Evolutionary conservation across 2,113 vertebrate species (phyloP), one percentile per base, ranked within the genome.

Genomic region (Calyptommatus sinebrachiatus): DNA sequence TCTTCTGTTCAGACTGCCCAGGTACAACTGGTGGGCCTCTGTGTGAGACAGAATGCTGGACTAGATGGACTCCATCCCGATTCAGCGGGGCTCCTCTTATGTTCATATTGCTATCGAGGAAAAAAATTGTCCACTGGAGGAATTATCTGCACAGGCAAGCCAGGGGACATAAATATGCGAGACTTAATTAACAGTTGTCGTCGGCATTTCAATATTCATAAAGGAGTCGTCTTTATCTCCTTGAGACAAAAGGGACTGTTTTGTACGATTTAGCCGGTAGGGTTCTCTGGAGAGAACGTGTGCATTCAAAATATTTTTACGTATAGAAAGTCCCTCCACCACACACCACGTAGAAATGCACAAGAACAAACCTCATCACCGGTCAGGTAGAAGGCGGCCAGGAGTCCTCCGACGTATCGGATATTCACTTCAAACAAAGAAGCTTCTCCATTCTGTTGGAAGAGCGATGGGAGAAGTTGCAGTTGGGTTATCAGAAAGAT

Each of bases 351-450:
- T 48, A 77, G 26, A 70, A 76, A 74, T 26, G 57, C 57, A 46
- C n/a, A n/a, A 84, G 86, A 88, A 94, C 96, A 92, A 92, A 98
- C 97, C 97, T 98, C 97, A 84, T 97, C 96, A 88, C 97, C 97
- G 0, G 97, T 97, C 85, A 98, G 93, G 93, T 98, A 98, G 91
- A 96, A 98, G 0, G 96, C 91, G 2, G 97, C 95, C 86, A 98
- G 95, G 77, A 99, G 94, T 31, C 98, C 98, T 22, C 98, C 98
- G 0, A 99, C 94, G 65, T 98, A 99, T 79, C 98, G 97, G 87
- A 99, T 99, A 92, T 99, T 99, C 94, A 99, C 98, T 94, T 99
- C 98, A 70, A 99, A 99, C 88, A 99, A 93, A 1, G 98, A 99
- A 0, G 98, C 98, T 72, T 99, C 98, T 50, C 98, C 98, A 0